phyloP scores from a whole-genome alignment of 2,113 vertebrate species.

The Cololabis saira region DNA sequence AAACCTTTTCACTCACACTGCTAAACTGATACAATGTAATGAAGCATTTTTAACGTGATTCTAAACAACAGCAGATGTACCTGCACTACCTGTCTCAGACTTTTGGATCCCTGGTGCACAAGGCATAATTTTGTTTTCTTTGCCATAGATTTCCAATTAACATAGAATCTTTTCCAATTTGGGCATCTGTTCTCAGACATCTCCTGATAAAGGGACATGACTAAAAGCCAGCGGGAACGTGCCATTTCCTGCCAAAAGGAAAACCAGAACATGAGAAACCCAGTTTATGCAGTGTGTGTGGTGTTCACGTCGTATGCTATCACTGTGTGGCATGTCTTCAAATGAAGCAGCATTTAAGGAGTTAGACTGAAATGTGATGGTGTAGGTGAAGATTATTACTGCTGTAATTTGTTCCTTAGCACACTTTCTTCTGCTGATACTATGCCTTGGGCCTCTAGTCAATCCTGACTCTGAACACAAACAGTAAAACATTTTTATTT shows the following conservation, averaged over 20 bases:
- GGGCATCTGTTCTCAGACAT: constrained; percentile 5
- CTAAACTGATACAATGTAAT: too few species aligned
- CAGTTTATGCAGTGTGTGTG: neutral
- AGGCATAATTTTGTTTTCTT: neutral
- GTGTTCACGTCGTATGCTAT: neutral
- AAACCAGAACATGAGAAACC: neutral
- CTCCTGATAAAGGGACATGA: constrained; percentile 29
- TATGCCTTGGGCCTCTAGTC: constrained; percentile 21
- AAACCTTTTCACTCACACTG: too few species aligned
- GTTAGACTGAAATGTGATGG: neutral
- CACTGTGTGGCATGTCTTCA: neutral
- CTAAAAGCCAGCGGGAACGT: neutral
- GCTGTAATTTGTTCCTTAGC: constrained; percentile 20
- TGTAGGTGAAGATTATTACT: constrained; percentile 3
- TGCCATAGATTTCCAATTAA: neutral
- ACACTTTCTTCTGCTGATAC: constrained; percentile 15
- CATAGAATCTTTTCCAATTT: constrained; percentile 19
- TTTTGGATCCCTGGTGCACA: neutral
- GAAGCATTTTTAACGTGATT: too few species aligned
- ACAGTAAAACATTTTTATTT: neutral
- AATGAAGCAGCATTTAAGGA: neutral
- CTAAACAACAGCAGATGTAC: too few species aligned
- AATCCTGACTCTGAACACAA: constrained; percentile 10
- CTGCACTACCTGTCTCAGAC: neutral
- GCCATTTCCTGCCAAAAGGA: constrained; percentile 13